Evolutionary conservation across 2,113 vertebrate species (phyloP), one percentile per base, ranked within the genome.

Genomic region (Numida meleagris): DNA sequence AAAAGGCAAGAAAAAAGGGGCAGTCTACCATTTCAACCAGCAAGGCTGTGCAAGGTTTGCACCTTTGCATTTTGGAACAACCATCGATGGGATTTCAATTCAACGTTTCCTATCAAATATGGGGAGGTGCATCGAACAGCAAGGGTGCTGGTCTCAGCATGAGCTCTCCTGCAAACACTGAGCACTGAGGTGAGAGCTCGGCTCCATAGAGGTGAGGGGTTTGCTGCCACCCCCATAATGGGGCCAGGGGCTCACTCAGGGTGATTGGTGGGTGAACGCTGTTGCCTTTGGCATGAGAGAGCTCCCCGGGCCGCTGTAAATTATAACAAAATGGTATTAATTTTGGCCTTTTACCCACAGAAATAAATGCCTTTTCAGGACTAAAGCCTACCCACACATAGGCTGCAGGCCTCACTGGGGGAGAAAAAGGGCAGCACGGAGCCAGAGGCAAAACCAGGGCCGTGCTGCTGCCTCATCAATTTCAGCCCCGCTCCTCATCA

Each of bases 281-380:
- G 70, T 91, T 94, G 82, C 90, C 86, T 94, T 95, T 96, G 95
- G 91, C 88, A 79, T 45, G 77, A 65, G 1, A 86, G 77, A 66
- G 24, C 51, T 88, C 89, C 45, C 86, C 48, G 21, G 75, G 73
- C 38, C 66, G 36, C 86, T 10, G 27, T 91, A 95, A 95, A 96
- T 94, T 93, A 68, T 81, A 88, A 78, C 6, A 86, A 93, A 90
- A 77, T 8, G 3, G 18, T 78, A 91, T 94, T 88, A 95, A 94
- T 84, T 81, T 95, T 95, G 87, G 93, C 79, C 31, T 89, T 95
- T 61, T 91, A 94, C 93, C 88, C 82, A 72, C 72, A 81, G 65
- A 95, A 94, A 95, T 93, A 91, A 79, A 91, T 83, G 27, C 23
- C 29, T 74, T 10, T 7, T 91, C 0, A 3, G 48, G 68, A 66